Percentiles rank a stretch among this genome's conserved stretches.
These are phyloP conservation scores for Cryptotermes secundus DNA, from an alignment of 1,140 invertebrate genomes.

Conservation along the genomic window DNA sequence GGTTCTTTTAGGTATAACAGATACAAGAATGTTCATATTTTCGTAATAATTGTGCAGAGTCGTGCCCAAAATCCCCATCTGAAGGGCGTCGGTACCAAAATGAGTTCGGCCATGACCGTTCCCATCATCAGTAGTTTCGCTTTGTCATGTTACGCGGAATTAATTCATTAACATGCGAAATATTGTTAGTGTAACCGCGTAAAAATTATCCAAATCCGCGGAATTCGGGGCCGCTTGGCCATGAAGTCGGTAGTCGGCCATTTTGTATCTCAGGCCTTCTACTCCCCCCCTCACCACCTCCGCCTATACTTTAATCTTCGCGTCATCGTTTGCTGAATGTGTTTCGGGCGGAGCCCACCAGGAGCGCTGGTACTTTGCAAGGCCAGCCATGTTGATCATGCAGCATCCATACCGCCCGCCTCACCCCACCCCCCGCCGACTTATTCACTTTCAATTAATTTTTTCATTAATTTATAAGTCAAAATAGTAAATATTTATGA, in stretches of 20 bases:
- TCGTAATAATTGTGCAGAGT: background rate
- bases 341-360: slow-evolving; percentile 11
- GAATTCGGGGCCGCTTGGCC: background rate
- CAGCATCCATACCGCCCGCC: slow-evolving; percentile 2
- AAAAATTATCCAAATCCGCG: background rate
- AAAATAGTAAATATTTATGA: background rate
- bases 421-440: background rate
- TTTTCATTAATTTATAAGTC: background rate
- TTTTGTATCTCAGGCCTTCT: background rate
- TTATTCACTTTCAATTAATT: slow-evolving; percentile 23
- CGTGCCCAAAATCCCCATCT: too few species aligned
- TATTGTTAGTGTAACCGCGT: background rate
- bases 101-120: background rate
- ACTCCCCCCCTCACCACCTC: background rate
- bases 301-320: fast-evolving
- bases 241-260: background rate
- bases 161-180: background rate
- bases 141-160: background rate
- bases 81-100: background rate
- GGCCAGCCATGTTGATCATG: slow-evolving; percentile 26
- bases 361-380: slow-evolving; percentile 23
- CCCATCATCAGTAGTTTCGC: background rate
- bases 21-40: too few species aligned
- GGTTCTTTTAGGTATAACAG: too few species aligned
- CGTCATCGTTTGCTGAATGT: background rate